Conservation (phyloP, 2,888 invertebrate genomes). For the Drosophila flavopinicola region DNA sequence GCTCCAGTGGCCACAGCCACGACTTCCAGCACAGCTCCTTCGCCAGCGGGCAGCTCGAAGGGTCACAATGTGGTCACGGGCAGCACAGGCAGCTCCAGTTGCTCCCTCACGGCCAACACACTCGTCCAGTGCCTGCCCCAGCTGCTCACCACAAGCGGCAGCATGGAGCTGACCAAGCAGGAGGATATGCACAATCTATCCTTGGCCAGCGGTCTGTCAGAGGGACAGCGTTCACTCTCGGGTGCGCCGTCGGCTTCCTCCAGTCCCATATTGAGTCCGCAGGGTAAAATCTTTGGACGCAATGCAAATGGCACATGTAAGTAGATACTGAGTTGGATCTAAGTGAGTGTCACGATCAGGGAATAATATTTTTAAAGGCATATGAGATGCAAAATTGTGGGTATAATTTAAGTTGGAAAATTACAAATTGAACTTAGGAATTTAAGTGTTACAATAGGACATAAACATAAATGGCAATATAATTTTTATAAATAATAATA, state of each 20-base stretch:
- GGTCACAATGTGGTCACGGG: slow-evolving; percentile 44
- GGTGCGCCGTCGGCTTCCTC: slow-evolving; percentile 84
- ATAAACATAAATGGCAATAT: no score
- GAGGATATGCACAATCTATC: slow-evolving; percentile 81
- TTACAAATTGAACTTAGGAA: no score
- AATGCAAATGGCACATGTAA: slow-evolving; percentile 85
- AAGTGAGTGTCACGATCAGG: no score
- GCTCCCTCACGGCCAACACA: slow-evolving; percentile 32
- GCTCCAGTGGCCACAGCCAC: slow-evolving; percentile 20
- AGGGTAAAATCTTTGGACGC: slow-evolving; percentile 84
- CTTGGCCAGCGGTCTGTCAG: slow-evolving; percentile 78
- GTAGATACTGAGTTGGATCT: slow-evolving; percentile 42
- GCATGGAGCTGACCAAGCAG: slow-evolving; percentile 54
- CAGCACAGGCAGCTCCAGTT: slow-evolving; percentile 63
- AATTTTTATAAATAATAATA: no score
- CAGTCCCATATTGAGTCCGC: slow-evolving; percentile 84
- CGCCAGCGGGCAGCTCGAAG: slow-evolving; percentile 54
- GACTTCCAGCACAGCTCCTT: slow-evolving; percentile 32
- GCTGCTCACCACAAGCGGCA: slow-evolving; percentile 55
- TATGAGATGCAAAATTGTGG: no score
- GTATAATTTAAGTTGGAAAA: no score
- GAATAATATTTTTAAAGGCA: no score
- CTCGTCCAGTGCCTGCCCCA: slow-evolving; percentile 43
- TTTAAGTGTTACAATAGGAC: no score
- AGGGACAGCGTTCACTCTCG: slow-evolving; percentile 82